Percentiles rank a stretch among this genome's conserved stretches.
phyloP scores from a whole-genome alignment of 2,888 invertebrate genomes.

The Morinoia aosen region DNA sequence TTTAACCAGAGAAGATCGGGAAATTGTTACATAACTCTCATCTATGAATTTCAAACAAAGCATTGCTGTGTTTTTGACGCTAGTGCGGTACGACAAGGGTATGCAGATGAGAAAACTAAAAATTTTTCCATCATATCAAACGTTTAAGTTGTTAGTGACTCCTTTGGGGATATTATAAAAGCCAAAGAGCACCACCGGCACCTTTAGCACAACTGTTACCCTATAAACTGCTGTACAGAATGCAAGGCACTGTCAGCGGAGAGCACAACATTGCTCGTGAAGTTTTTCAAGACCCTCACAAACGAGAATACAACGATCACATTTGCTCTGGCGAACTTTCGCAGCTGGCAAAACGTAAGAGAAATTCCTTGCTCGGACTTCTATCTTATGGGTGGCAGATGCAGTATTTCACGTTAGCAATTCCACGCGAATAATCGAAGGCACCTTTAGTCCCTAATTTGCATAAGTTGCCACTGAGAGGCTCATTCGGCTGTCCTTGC shows the following conservation, averaged over 20 bases:
- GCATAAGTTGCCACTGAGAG: constrained; percentile 39
- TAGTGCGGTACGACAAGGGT: too few relatives aligned
- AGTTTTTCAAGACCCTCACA: neutral
- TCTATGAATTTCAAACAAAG: too few relatives aligned
- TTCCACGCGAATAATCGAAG: constrained; percentile 38
- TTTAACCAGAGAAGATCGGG: too few relatives aligned
- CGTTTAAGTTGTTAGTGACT: neutral
- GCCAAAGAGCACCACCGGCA: neutral
- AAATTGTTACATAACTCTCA: too few relatives aligned
- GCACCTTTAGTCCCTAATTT: constrained; percentile 14
- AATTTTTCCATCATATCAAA: too few relatives aligned
- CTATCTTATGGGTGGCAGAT: neutral
- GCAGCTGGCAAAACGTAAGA: neutral
- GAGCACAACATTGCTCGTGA: neutral
- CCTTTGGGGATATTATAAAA: neutral
- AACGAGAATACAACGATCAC: neutral
- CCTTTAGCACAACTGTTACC: neutral
- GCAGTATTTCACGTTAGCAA: constrained; percentile 25
- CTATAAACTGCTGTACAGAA: neutral
- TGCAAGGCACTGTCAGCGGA: neutral
- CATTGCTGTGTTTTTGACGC: too few relatives aligned
- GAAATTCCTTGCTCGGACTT: neutral
- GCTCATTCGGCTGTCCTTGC: constrained; percentile 4
- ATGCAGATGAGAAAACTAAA: too few relatives aligned
- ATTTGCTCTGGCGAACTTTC: neutral